Base-by-base conservation (phyloP, 2,888 invertebrate genomes). In the Apamea sordens region DNA sequence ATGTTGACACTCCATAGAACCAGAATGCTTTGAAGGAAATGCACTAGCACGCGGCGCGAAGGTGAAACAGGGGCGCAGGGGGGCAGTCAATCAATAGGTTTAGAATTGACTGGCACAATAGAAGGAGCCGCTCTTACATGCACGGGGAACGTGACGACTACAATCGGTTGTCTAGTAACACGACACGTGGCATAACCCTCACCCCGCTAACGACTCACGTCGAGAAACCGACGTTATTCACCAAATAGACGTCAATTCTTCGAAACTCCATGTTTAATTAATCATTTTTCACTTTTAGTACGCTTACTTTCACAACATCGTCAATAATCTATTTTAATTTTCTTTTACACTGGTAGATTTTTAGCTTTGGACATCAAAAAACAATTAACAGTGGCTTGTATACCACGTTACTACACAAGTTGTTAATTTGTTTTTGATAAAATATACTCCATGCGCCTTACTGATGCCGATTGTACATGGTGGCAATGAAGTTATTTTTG, bases 41-140 rank as follows among this genome's bases (percentile, higher is more conserved):
- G 94, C 94, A 95, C 85, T 88, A 76, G 85, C 82, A 86, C 80
- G 88, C 83, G 89, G 89, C 84, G 83, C 73, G 87, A 79, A 81
- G 89, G 89, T 86, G 83, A 75, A 86, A 78, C 83, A 85, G 85
- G 84, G 90, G 85, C 79, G 87, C 85, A 90, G 90, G 91, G 86
- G 89, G 85, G 89, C 88, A 93, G 91, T 93, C 94, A 96, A 95
- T 95, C 95, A 94, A 95, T 95, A 95, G 92, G 90, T 89, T 89
- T 86, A 85, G 87, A 90, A 92, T 90, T 89, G 92, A 87, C 90
- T 88, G 84, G 89, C 90, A 90, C 92, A 91, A 93, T 90, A 87
- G 88, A 90, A 89, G 89, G 90, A 88, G 88, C 82, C 83, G 83
- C 86, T 88, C 82, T 88, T 83, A 88, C 90, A 91, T 89, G 91